Percentiles rank a stretch among this genome's conserved stretches.
These are phyloP conservation scores for Chaetoderma sp. DNA, from an alignment of 2,888 invertebrate genomes.

Conservation along the genomic window DNA sequence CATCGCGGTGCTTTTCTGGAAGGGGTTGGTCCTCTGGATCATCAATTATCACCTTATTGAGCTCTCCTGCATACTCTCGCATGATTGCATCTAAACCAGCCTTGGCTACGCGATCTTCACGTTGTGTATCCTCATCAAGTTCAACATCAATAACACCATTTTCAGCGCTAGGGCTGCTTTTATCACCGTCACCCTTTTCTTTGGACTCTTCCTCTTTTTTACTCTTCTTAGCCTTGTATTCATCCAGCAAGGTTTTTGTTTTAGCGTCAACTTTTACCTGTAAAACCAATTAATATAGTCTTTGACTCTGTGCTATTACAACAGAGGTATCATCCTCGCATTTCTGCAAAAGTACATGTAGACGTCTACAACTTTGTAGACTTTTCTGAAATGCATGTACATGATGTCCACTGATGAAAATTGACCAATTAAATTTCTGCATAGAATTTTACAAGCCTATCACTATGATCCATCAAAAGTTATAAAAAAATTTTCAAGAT, in stretches of 20 bases:
- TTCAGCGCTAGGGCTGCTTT: constrained; percentile 18
- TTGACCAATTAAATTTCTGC: too few species aligned
- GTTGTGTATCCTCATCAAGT: constrained; percentile 74
- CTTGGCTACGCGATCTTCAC: constrained; percentile 80
- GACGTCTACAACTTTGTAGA: too few species aligned
- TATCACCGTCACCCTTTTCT: constrained; percentile 44
- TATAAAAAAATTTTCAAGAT: too few species aligned
- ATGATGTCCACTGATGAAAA: too few species aligned
- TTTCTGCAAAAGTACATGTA: too few species aligned
- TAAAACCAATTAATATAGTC: not conserved
- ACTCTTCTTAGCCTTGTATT: constrained; percentile 78
- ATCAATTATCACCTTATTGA: constrained; percentile 63
- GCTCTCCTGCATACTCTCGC: constrained; percentile 78
- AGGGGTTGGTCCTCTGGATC: too few species aligned
- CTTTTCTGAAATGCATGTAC: too few species aligned
- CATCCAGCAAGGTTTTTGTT: constrained; percentile 92
- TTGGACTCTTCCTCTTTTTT: constrained; percentile 48
- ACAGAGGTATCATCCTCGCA: too few species aligned
- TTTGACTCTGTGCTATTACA: too few species aligned
- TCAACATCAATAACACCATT: constrained; percentile 49
- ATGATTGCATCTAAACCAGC: constrained; percentile 84
- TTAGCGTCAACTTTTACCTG: constrained; percentile 92
- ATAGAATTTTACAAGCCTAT: too few species aligned
- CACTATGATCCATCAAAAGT: too few species aligned
- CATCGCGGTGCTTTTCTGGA: too few species aligned